These are phyloP conservation scores for Xiphophorus hellerii DNA, from an alignment of 2,113 vertebrate species.

Conservation along the genomic window DNA sequence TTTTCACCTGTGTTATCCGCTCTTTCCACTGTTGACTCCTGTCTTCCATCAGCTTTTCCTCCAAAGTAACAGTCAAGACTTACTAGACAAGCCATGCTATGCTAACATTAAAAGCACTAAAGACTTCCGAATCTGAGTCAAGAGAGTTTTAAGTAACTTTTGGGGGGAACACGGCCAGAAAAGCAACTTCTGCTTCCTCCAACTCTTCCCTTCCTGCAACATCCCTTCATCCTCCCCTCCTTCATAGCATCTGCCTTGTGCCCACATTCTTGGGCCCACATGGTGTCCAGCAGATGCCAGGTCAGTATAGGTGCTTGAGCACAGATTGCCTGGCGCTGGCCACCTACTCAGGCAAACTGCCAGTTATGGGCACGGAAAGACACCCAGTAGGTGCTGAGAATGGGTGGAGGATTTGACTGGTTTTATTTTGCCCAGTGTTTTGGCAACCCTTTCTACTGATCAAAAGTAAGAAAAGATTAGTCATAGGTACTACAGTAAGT, in stretches of 20 bases:
- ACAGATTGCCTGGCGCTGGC: constrained; percentile 69
- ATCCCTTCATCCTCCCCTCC: constrained; percentile 53
- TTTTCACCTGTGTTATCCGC: constrained; percentile 26
- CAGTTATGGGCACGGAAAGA: constrained; percentile 67
- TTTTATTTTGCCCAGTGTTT: constrained; percentile 31
- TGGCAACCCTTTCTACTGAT: constrained; percentile 22
- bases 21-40: constrained; percentile 36
- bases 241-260: constrained; percentile 72
- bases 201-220: constrained; percentile 14
- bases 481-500: constrained; percentile 12
- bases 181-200: constrained; percentile 36
- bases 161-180: constrained; percentile 13
- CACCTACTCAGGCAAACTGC: constrained; percentile 59
- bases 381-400: constrained; percentile 50
- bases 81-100: constrained; percentile 31
- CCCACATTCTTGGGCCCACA: constrained; percentile 70
- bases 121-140: background rate
- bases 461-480: constrained; percentile 25
- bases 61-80: constrained; percentile 31
- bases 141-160: constrained; percentile 23
- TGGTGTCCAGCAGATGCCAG: constrained; percentile 72
- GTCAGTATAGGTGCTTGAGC: constrained; percentile 65
- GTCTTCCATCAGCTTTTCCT: constrained; percentile 6
- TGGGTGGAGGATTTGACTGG: constrained; percentile 41
- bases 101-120: constrained; percentile 14